Conservation (phyloP, 2,888 invertebrate species). For the Nymphalis urticae region DNA sequence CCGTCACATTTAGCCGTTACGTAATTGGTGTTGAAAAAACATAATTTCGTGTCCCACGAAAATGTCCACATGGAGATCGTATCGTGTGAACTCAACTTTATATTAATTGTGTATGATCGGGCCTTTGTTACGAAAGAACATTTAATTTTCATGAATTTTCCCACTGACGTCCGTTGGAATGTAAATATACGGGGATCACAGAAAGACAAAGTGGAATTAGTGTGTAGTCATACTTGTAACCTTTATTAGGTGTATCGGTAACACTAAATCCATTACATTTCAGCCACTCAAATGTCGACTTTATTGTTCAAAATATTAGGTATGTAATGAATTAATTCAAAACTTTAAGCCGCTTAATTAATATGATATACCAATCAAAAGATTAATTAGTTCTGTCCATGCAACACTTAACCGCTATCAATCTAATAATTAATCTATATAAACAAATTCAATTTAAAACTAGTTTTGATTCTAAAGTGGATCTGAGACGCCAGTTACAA, state of each 20-base stretch:
- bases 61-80: slow-evolving; percentile 54
- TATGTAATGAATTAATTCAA: slow-evolving; percentile 9
- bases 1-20: slow-evolving; percentile 62
- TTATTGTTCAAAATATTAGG: not conserved
- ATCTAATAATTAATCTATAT: slow-evolving; percentile 66
- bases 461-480: slow-evolving; percentile 49
- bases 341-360: slow-evolving; percentile 59
- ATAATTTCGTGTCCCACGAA: slow-evolving; percentile 69
- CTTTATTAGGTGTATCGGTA: not conserved
- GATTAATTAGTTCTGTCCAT: slow-evolving; percentile 77
- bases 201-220: not conserved
- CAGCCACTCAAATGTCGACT: not conserved
- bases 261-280: not conserved
- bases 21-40: slow-evolving; percentile 72
- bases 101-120: slow-evolving; percentile 63
- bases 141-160: slow-evolving; percentile 69
- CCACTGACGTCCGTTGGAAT: slow-evolving; percentile 33
- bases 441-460: slow-evolving; percentile 71
- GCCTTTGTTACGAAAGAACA: slow-evolving; percentile 66
- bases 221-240: slow-evolving; percentile 9
- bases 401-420: slow-evolving; percentile 71
- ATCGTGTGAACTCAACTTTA: slow-evolving; percentile 71
- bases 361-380: slow-evolving; percentile 64
- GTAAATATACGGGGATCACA: not conserved
- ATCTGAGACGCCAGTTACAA: slow-evolving; percentile 8